Percentiles rank a stretch among this genome's conserved stretches.
phyloP scores from a whole-genome alignment of 1,140 invertebrate species.

The Diabrotica virgifera region DNA sequence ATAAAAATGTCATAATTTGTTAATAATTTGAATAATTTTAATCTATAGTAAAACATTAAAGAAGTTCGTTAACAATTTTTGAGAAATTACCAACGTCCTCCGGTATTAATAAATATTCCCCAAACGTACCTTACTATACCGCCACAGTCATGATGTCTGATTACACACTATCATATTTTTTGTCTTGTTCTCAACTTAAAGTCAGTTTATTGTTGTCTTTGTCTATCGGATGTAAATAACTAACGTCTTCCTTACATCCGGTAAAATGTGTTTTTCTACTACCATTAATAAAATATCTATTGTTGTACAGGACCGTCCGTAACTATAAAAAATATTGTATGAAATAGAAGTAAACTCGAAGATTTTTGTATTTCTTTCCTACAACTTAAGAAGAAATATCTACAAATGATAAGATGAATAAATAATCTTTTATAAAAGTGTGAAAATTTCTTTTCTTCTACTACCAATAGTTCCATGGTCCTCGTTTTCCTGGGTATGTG shows the following conservation, averaged over 20 bases:
- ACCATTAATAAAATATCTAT: constrained; percentile 19
- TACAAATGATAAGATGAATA: neutral
- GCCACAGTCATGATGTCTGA: constrained; percentile 42
- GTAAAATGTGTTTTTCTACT: constrained; percentile 37
- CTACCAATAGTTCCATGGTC: too few relatives aligned
- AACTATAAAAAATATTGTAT: too few relatives aligned
- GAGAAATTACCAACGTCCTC: neutral
- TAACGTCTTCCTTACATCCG: constrained; percentile 45
- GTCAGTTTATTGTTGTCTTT: constrained; percentile 21
- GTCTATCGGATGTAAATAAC: constrained; percentile 44
- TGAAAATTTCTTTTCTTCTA: too few relatives aligned
- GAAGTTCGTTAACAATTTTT: too few relatives aligned
- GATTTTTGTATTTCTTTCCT: too few relatives aligned
- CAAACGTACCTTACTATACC: constrained; percentile 35
- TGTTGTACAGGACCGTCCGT: constrained; percentile 17
- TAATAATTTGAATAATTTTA: too few relatives aligned
- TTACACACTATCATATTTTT: constrained; percentile 47
- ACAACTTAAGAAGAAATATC: too few relatives aligned
- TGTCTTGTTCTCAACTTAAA: constrained; percentile 29
- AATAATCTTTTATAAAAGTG: too few relatives aligned
- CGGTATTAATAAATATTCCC: constrained; percentile 41
- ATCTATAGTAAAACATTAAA: too few relatives aligned
- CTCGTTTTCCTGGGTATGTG: too few relatives aligned
- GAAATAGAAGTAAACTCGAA: too few relatives aligned
- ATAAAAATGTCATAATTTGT: too few relatives aligned